phyloP scores from a whole-genome alignment of 2,113 vertebrate genomes.

The Clarias gariepinus region DNA sequence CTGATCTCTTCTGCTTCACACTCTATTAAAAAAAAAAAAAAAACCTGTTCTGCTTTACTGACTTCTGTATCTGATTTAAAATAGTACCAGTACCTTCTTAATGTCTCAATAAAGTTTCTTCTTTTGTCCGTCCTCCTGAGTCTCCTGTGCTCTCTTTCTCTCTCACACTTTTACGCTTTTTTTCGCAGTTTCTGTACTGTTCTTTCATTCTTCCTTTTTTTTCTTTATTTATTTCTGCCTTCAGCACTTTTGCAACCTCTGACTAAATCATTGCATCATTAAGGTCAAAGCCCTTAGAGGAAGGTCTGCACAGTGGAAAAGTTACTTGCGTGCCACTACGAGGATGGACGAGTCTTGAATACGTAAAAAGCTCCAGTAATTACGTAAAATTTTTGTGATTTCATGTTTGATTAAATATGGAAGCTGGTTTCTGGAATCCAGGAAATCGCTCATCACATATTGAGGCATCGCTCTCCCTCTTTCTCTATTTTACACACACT shows the following conservation, averaged over 20 bases:
- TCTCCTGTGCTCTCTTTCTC: slow-evolving; percentile 43
- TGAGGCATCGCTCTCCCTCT: neutral
- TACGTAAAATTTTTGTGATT: no score
- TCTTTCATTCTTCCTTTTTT: neutral
- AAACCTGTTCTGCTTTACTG: slow-evolving; percentile 3
- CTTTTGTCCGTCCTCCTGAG: slow-evolving; percentile 35
- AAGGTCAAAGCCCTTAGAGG: neutral
- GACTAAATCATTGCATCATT: neutral
- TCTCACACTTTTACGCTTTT: no score
- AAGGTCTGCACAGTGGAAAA: neutral
- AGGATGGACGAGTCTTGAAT: neutral
- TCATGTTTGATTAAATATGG: no score
- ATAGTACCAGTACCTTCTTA: neutral
- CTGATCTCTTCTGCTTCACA: neutral
- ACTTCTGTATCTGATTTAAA: slow-evolving; percentile 34
- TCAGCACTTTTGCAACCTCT: neutral
- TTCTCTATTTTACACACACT: neutral
- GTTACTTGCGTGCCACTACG: no score
- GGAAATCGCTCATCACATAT: neutral
- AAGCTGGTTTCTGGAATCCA: neutral
- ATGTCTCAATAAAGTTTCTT: slow-evolving; percentile 62
- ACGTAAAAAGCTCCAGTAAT: no score
- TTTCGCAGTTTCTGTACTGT: neutral
- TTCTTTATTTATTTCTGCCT: neutral
- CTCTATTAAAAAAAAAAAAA: neutral